Evolutionary conservation across 2,797 vertebrate genomes (phyloP).

Genomic region (Gouania willdenowi): DNA sequence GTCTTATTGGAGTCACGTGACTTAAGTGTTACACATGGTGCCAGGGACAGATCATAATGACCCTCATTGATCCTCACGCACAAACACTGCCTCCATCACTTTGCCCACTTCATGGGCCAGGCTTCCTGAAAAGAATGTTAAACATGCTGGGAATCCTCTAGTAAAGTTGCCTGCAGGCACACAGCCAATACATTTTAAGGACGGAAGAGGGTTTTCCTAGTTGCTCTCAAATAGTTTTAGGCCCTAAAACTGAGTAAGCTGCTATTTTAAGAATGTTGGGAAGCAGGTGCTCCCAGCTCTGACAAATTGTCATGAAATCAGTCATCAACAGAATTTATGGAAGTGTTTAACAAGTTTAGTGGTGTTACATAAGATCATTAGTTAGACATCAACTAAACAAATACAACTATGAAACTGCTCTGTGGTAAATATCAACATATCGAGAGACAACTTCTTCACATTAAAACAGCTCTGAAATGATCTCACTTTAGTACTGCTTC

Average conservation of each 20-base stretch:
- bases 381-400: too few relatives aligned
- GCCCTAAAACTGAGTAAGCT: conserved; percentile 4
- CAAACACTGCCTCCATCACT: conserved; percentile 17
- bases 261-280: conserved; percentile 26
- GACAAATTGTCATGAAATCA: conserved; percentile 1
- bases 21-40: conserved; percentile 41
- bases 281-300: not conserved
- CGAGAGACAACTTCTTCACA: too few relatives aligned
- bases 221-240: conserved; percentile 2
- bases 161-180: conserved; percentile 12
- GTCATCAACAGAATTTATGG: not conserved
- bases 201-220: conserved; percentile 14
- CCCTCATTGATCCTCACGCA: conserved; percentile 61
- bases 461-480: too few relatives aligned
- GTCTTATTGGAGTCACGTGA: conserved; percentile 47
- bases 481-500: too few relatives aligned
- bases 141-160: conserved; percentile 65
- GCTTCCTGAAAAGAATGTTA: conserved; percentile 57
- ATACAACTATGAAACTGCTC: too few relatives aligned
- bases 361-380: too few relatives aligned
- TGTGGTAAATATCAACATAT: too few relatives aligned
- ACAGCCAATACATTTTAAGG: conserved; percentile 20
- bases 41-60: conserved; percentile 68
- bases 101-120: conserved; percentile 38
- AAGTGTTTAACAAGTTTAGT: not conserved